phyloP scores from a whole-genome alignment of 1,140 invertebrate genomes.

The Psilanteris sp. region DNA sequence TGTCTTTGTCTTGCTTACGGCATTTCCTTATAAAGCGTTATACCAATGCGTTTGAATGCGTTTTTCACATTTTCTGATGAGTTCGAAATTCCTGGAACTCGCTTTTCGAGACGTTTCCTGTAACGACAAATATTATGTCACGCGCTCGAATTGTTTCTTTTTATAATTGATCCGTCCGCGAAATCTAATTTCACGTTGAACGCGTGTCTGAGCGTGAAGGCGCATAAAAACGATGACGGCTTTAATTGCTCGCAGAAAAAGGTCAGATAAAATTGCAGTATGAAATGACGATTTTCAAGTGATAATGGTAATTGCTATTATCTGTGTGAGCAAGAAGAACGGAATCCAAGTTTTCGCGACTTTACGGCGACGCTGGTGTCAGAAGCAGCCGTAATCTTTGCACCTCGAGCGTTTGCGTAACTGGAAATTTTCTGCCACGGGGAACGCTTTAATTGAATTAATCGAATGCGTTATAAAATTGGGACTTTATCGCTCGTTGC shows the following conservation, averaged over 20 bases:
- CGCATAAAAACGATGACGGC: not conserved
- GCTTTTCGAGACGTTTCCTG: too few species aligned
- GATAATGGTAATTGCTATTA: slow-evolving; percentile 42
- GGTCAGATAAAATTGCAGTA: slow-evolving; percentile 12
- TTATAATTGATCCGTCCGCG: not conserved
- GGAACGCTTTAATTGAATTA: too few species aligned
- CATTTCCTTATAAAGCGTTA: too few species aligned
- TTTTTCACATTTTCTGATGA: too few species aligned
- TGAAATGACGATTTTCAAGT: slow-evolving; percentile 30
- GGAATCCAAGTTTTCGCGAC: slow-evolving; percentile 28
- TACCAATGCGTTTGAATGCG: too few species aligned
- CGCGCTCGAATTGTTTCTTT: too few species aligned
- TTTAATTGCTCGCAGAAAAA: slow-evolving; percentile 11
- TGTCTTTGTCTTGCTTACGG: too few species aligned
- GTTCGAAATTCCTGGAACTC: too few species aligned
- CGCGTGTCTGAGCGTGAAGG: too few species aligned
- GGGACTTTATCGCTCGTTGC: too few species aligned
- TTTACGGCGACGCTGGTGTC: slow-evolving; percentile 18
- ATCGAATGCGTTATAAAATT: not conserved
- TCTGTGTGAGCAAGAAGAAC: slow-evolving; percentile 5
- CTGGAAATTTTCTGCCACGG: slow-evolving; percentile 35
- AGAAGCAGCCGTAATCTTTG: slow-evolving; percentile 26
- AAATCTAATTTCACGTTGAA: not conserved
- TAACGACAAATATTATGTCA: too few species aligned
- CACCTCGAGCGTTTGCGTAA: slow-evolving; percentile 28